Conservation (phyloP, 37 sponge, comb jelly and placozoan genomes). For the Spongia lamella region DNA sequence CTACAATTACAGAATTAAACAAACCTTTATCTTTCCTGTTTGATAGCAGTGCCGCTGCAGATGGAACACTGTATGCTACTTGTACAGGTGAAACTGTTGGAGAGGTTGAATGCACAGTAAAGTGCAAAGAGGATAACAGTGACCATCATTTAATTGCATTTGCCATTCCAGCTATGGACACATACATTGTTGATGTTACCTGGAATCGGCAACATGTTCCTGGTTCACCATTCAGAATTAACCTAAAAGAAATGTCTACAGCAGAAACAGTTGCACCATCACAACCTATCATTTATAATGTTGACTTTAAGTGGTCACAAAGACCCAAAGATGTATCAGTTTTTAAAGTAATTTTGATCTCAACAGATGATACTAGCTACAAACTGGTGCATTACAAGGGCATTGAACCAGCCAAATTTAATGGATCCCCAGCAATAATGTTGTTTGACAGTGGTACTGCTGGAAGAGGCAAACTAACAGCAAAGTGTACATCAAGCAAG, state of each 20-base stretch:
- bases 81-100: conserved; percentile 45
- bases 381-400: conserved; percentile 16
- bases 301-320: conserved; percentile 22
- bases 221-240: conserved; percentile 68
- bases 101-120: background rate
- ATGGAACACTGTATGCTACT: conserved; percentile 35
- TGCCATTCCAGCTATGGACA: conserved; percentile 18
- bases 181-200: conserved; percentile 50
- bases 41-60: conserved; percentile 44
- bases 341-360: conserved; percentile 1
- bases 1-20: too few species aligned
- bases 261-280: conserved; percentile 10
- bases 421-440: conserved; percentile 34
- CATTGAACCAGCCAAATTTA: too few species aligned
- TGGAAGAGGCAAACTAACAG: conserved; percentile 56
- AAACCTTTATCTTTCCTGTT: background rate
- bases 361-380: too few species aligned
- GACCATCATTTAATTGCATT: background rate
- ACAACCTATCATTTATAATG: background rate
- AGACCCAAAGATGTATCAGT: conserved; percentile 23
- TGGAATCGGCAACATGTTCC: conserved; percentile 46
- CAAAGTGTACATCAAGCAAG: conserved; percentile 28
- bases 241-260: conserved; percentile 22
- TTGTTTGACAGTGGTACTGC: conserved; percentile 42
- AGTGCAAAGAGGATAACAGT: conserved; percentile 6